A percentile compares a stretch with the other conserved stretches of the same genome.
Conservation (phyloP, 2,113 vertebrate genomes). For the Potamarius usumacintae region DNA sequence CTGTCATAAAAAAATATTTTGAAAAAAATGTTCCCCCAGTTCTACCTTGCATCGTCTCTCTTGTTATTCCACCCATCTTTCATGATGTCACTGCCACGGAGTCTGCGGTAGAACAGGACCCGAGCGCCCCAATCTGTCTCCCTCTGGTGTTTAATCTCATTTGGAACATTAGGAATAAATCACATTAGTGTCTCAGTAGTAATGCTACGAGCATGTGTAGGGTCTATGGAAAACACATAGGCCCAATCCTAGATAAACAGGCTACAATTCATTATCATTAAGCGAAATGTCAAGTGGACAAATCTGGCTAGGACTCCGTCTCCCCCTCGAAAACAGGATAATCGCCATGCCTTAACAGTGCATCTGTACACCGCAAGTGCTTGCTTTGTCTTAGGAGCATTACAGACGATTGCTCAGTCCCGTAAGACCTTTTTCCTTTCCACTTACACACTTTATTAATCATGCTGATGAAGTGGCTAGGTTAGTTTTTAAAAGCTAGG, state of each 20-base stretch:
- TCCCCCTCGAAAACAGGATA: constrained; percentile 39
- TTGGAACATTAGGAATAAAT: constrained; percentile 55
- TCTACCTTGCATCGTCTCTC: constrained; percentile 35
- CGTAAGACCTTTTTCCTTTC: constrained; percentile 18
- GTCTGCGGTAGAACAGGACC: constrained; percentile 36
- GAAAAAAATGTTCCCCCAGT: constrained; percentile 25
- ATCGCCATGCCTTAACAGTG: constrained; percentile 34
- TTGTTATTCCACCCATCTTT: constrained; percentile 41
- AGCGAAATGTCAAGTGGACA: constrained; percentile 49
- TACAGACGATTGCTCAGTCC: constrained; percentile 8
- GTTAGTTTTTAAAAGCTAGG: constrained; percentile 6
- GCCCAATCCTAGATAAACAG: constrained; percentile 45
- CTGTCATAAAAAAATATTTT: constrained; percentile 4
- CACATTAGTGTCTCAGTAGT: constrained; percentile 49
- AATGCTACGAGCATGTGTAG: constrained; percentile 42
- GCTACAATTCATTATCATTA: constrained; percentile 57
- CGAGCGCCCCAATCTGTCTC: constrained; percentile 39
- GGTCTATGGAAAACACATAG: constrained; percentile 55
- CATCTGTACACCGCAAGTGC: constrained; percentile 28
- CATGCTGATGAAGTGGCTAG: constrained; percentile 31
- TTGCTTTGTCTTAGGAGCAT: constrained; percentile 34
- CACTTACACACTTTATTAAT: constrained; percentile 36
- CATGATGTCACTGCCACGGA: constrained; percentile 52
- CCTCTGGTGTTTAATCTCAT: constrained; percentile 53
- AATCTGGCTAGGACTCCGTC: constrained; percentile 39